These are phyloP conservation scores for Leucophenga varia DNA, from an alignment of 1,140 invertebrate genomes.

Conservation along the genomic window DNA sequence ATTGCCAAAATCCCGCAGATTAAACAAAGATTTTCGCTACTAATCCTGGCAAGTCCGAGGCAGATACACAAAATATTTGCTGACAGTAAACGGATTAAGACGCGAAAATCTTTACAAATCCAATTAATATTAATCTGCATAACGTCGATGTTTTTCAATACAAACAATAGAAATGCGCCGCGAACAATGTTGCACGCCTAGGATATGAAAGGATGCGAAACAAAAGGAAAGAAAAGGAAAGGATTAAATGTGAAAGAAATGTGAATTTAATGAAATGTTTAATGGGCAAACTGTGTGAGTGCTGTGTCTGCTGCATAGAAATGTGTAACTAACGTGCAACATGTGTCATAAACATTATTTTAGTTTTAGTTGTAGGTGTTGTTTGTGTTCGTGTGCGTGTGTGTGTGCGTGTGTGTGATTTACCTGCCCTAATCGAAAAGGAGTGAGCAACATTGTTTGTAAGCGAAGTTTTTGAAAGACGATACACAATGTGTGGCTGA, in stretches of 20 bases:
- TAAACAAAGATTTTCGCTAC: constrained; percentile 9
- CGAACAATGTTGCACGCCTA: too few species aligned
- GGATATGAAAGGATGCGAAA: constrained; percentile 2
- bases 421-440: not conserved
- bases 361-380: constrained; percentile 13
- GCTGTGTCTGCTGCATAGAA: too few species aligned
- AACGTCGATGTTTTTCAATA: constrained; percentile 17
- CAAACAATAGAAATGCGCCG: too few species aligned
- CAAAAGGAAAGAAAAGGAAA: constrained; percentile 9
- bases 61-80: constrained; percentile 50
- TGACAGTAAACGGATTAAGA: constrained; percentile 52
- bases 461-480: too few species aligned
- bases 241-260: constrained; percentile 1
- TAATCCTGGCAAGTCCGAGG: constrained; percentile 34
- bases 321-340: too few species aligned
- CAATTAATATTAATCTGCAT: constrained; percentile 55
- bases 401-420: not conserved
- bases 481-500: constrained; percentile 10
- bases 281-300: constrained; percentile 27
- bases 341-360: not conserved
- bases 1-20: constrained; percentile 44
- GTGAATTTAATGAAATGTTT: constrained; percentile 25
- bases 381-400: constrained; percentile 10
- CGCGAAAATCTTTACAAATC: constrained; percentile 48
- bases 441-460: too few species aligned